Evolutionary conservation across 1,140 invertebrate genomes (phyloP).

Genomic region (Zeugodacus cucurbitae): DNA sequence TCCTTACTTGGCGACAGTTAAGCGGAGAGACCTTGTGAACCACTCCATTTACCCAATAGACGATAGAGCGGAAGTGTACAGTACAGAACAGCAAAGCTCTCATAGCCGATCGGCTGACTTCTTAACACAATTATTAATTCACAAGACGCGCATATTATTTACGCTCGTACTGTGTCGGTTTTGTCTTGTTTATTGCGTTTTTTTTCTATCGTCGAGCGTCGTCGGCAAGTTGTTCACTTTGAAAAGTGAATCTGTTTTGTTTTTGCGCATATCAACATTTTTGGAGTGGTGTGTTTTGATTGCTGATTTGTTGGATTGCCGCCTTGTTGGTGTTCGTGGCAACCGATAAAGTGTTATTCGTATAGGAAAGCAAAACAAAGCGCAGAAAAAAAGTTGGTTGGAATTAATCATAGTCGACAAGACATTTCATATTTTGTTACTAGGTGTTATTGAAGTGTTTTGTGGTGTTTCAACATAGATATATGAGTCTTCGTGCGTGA

Average conservation of each 20-base stretch:
- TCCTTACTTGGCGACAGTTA: no score
- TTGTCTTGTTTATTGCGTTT: background rate
- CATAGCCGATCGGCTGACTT: background rate
- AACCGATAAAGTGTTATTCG: background rate
- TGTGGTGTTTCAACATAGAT: no score
- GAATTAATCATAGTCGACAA: background rate
- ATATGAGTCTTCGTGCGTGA: no score
- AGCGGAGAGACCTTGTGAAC: no score
- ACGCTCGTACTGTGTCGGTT: background rate
- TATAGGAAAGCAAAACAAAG: background rate
- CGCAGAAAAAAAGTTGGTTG: background rate
- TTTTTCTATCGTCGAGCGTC: background rate
- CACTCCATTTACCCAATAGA: background rate
- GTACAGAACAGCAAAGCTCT: background rate
- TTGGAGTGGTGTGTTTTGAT: background rate
- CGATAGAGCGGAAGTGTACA: background rate
- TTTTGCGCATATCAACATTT: background rate
- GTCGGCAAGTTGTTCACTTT: background rate
- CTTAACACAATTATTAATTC: background rate
- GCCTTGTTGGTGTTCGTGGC: background rate
- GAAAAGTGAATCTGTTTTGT: constrained; percentile 3
- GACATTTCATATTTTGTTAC: background rate
- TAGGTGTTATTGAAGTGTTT: no score
- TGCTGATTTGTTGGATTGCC: background rate
- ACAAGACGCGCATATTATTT: background rate